Percentiles rank a stretch among this genome's conserved stretches.
These are phyloP conservation scores for Lycaena phlaeas DNA, from an alignment of 2,888 invertebrate species.

Conservation along the genomic window DNA sequence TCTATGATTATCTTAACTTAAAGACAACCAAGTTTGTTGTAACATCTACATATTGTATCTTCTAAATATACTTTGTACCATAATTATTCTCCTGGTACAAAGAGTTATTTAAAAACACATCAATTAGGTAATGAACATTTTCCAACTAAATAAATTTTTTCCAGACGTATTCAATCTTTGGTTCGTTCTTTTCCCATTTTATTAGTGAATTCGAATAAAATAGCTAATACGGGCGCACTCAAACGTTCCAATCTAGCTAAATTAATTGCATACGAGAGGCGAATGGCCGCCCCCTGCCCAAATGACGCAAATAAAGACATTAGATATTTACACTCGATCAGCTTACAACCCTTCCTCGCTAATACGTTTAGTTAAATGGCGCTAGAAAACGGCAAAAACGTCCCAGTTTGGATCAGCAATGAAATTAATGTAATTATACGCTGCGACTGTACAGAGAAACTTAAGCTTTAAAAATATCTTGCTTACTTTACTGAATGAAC, in stretches of 20 bases:
- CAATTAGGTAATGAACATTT: no score
- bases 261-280: conserved; percentile 21
- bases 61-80: no score
- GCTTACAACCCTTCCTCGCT: conserved; percentile 49
- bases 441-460: conserved; percentile 8
- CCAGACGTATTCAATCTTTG: background rate
- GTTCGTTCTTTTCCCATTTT: background rate
- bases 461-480: conserved; percentile 2
- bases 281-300: conserved; percentile 16
- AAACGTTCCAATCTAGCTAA: conserved; percentile 16
- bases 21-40: no score
- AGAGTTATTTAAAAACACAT: no score
- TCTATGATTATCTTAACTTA: no score
- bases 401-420: conserved; percentile 25
- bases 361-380: conserved; percentile 62
- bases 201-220: conserved; percentile 1
- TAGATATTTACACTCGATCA: conserved; percentile 61
- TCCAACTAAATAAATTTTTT: no score
- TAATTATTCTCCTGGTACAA: no score
- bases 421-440: conserved; percentile 28
- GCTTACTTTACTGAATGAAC: background rate
- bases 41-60: no score
- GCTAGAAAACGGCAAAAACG: conserved; percentile 48
- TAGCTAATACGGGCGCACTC: conserved; percentile 10
- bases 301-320: conserved; percentile 57